Percentiles rank a stretch among this genome's conserved stretches.
Evolutionary conservation across 2,113 vertebrate genomes (phyloP).

Genomic region (Actinemys pallida): DNA sequence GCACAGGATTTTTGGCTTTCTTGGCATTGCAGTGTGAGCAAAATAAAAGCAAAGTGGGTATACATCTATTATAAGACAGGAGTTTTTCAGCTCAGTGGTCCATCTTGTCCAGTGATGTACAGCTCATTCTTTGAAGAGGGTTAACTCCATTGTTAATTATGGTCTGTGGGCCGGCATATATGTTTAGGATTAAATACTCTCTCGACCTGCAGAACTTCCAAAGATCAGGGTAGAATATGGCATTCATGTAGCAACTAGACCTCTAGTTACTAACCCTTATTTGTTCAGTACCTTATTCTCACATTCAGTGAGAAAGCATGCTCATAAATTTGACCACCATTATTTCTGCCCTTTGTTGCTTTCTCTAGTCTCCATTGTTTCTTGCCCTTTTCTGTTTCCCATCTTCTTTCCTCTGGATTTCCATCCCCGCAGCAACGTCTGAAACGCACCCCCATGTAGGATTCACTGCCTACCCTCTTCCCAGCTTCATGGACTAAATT

Average conservation of each 20-base stretch:
- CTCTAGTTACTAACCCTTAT: background rate
- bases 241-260: background rate
- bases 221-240: background rate
- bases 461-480: background rate
- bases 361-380: background rate
- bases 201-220: background rate
- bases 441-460: too few relatives aligned
- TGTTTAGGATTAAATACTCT: background rate
- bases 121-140: background rate
- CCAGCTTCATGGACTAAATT: background rate
- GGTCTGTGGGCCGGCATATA: background rate
- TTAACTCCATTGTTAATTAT: background rate
- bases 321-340: background rate
- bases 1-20: background rate
- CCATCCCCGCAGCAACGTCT: background rate
- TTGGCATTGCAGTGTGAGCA: background rate
- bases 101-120: background rate
- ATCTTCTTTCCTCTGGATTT: too few relatives aligned
- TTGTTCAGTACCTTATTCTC: background rate
- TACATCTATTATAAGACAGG: background rate
- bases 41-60: background rate
- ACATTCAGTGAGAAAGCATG: background rate
- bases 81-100: background rate
- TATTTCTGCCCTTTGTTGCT: background rate
- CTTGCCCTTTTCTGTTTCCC: background rate